Percentiles rank a stretch among this genome's conserved stretches.
Evolutionary conservation across 2,797 vertebrate genomes (phyloP).

Genomic region (Meda fulgida): DNA sequence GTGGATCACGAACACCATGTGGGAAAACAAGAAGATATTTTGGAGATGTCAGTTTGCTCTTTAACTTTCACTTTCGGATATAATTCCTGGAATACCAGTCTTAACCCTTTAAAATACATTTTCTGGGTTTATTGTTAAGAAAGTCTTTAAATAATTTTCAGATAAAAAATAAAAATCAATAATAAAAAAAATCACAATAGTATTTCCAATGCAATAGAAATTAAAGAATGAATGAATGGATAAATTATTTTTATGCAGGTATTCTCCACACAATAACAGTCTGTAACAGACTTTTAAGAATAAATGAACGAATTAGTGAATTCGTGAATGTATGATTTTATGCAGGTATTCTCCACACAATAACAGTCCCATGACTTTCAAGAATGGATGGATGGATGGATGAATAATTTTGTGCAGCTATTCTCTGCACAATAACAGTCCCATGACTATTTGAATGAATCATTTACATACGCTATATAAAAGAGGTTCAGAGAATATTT

Average conservation of each 20-base stretch:
- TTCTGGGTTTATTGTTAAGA: neutral
- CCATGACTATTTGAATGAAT: neutral
- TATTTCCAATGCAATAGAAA: neutral
- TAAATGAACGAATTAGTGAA: neutral
- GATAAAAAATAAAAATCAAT: neutral
- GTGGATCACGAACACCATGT: slow-evolving; percentile 28
- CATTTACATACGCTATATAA: neutral
- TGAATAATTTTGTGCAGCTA: neutral
- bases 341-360: neutral
- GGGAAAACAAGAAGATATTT: slow-evolving; percentile 12
- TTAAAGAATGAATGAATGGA: neutral
- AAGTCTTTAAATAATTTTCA: neutral
- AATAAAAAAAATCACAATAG: neutral
- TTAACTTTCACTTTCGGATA: slow-evolving; percentile 15
- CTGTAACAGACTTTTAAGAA: too few relatives aligned
- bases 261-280: neutral
- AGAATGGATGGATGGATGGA: too few relatives aligned
- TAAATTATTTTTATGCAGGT: neutral
- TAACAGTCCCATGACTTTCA: too few relatives aligned
- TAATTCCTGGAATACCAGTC: neutral
- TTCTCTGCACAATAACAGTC: neutral
- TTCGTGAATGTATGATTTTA: neutral
- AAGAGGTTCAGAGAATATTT: neutral
- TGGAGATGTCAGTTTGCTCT: slow-evolving; percentile 21
- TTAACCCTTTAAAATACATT: neutral